Evolutionary conservation across 2,888 invertebrate species (phyloP).

Genomic region (Galerucella calmariensis): DNA sequence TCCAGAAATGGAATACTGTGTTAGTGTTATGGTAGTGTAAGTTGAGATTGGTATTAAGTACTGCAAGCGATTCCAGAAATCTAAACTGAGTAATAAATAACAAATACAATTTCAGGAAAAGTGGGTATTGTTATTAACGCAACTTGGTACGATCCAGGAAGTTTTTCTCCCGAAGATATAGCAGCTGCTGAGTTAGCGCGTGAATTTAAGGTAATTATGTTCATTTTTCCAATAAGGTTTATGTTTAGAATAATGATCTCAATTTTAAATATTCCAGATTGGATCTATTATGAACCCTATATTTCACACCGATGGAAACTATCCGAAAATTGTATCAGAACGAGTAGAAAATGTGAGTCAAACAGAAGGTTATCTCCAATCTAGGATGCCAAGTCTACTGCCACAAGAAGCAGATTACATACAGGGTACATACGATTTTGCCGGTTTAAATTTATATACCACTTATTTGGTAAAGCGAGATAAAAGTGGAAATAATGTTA

Average conservation of each 20-base stretch:
- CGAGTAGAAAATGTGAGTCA: conserved; percentile 45
- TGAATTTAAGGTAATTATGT: conserved; percentile 66
- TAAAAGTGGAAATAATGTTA: conserved; percentile 32
- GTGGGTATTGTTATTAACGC: conserved; percentile 69
- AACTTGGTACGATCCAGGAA: conserved; percentile 72
- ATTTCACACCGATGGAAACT: conserved; percentile 50
- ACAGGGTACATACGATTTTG: conserved; percentile 48
- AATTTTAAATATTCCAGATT: conserved; percentile 32
- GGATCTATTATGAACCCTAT: conserved; percentile 49
- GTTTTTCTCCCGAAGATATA: conserved; percentile 67
- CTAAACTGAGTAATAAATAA: neutral
- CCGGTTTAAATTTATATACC: conserved; percentile 48
- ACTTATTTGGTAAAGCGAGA: conserved; percentile 43
- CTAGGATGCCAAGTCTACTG: conserved; percentile 46
- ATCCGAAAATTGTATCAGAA: conserved; percentile 47
- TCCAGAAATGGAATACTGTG: no score
- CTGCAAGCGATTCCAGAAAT: no score
- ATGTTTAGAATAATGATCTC: neutral
- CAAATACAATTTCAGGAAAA: conserved; percentile 42
- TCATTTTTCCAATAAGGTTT: neutral
- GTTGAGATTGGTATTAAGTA: no score
- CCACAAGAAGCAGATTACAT: conserved; percentile 41
- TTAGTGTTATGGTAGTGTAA: no score
- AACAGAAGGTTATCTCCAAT: conserved; percentile 47
- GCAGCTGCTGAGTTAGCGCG: conserved; percentile 70